Evolutionary conservation across 2,888 invertebrate genomes (phyloP).

Genomic region (Trissoscelio sp.): DNA sequence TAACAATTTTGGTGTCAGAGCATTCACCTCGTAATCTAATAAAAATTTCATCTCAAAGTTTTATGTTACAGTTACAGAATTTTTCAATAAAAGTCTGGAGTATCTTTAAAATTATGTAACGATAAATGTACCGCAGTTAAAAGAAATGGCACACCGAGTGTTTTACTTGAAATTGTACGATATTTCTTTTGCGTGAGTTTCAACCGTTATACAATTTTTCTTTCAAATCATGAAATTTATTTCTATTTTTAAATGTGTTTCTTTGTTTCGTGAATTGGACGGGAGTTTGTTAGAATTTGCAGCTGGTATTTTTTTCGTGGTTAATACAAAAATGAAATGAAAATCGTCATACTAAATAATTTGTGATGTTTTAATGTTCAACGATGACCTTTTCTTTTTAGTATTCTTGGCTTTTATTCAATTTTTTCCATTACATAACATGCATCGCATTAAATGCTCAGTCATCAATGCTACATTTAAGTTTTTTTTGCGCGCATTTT

Average conservation of each 20-base stretch:
- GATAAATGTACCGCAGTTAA: not conserved
- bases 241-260: no score
- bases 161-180: not conserved
- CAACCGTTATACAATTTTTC: not conserved
- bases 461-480: slow-evolving; percentile 12
- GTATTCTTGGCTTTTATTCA: no score
- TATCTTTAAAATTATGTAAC: slow-evolving; percentile 8
- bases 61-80: not conserved
- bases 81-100: not conserved
- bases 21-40: not conserved
- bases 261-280: no score
- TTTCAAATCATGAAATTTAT: not conserved
- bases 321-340: no score
- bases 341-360: no score
- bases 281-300: no score
- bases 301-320: no score
- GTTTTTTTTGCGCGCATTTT: slow-evolving; percentile 10
- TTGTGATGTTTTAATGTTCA: no score
- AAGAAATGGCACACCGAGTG: not conserved
- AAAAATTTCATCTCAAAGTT: not conserved
- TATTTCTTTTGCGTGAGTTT: not conserved
- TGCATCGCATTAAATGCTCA: no score
- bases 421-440: no score
- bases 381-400: no score
- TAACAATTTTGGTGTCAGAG: no score